Evolutionary conservation across 1,140 invertebrate species (phyloP).

Genomic region (Lutraria rhynchaena): DNA sequence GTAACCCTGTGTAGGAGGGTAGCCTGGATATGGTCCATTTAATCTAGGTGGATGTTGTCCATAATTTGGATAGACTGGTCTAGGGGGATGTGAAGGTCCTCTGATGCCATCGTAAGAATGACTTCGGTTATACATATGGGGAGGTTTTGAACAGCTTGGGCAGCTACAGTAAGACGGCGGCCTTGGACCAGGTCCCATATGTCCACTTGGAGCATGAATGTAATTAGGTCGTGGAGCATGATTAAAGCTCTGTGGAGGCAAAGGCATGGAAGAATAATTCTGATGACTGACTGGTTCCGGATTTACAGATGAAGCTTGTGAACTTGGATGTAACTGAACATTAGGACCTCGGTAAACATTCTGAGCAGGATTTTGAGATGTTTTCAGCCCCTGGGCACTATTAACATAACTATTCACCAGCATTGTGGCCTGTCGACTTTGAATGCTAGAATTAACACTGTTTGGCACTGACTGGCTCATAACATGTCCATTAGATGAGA

Average conservation of each 20-base stretch:
- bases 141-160: conserved; percentile 48
- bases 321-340: not conserved
- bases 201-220: not conserved
- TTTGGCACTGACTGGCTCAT: conserved; percentile 36
- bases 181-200: conserved; percentile 1
- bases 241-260: not conserved
- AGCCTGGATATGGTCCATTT: conserved; percentile 10
- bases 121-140: conserved; percentile 24
- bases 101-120: not conserved
- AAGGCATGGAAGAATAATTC: not conserved
- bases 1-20: not conserved
- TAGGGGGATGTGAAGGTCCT: not conserved
- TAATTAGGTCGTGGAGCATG: not conserved
- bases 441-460: not conserved
- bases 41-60: conserved; percentile 40
- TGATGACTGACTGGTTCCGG: not conserved
- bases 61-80: conserved; percentile 42
- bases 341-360: conserved; percentile 2
- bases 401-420: conserved; percentile 18
- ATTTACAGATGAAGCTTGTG: not conserved
- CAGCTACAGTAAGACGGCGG: conserved; percentile 28
- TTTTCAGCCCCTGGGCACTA: conserved; percentile 21
- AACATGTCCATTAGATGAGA: conserved; percentile 13
- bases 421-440: conserved; percentile 4
- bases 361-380: not conserved